Conservation (phyloP, 1,140 invertebrate species). For the Drosophila fuyamai region DNA sequence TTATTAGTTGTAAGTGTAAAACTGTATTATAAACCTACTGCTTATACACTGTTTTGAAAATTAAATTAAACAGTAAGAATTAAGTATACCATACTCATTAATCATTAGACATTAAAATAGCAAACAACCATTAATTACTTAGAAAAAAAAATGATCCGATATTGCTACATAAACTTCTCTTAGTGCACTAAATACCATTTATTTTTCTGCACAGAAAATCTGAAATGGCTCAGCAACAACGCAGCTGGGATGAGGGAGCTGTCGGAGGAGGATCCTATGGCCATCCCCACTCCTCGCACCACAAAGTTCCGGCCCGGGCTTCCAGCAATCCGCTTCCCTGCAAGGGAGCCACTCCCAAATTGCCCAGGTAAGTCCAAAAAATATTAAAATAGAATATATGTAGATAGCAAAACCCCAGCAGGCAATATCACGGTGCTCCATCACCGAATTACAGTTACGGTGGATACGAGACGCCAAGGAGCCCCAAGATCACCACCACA, state of each 20-base stretch:
- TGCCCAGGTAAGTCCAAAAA: constrained; percentile 59
- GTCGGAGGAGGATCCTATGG: constrained; percentile 35
- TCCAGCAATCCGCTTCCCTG: constrained; percentile 70
- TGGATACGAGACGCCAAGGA: constrained; percentile 63
- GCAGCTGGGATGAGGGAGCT: constrained; percentile 71
- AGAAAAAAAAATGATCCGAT: no score
- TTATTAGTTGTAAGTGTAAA: no score
- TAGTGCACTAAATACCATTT: not conserved
- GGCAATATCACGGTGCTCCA: constrained; percentile 40
- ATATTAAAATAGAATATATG: not conserved
- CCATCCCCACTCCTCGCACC: constrained; percentile 36
- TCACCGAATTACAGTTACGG: constrained; percentile 43
- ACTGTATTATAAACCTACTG: no score
- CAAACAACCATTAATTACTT: no score
- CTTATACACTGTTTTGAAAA: no score
- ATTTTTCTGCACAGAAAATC: not conserved
- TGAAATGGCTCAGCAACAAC: constrained; percentile 72
- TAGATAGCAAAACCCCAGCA: not conserved
- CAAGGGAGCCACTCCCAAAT: constrained; percentile 75
- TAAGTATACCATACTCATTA: no score
- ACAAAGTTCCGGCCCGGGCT: constrained; percentile 60
- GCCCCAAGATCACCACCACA: constrained; percentile 82
- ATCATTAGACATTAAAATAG: no score
- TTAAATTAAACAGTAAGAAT: no score
- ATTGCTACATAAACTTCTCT: not conserved